Base-by-base conservation (phyloP, 2,888 invertebrate genomes). In the Tenthredo livida region DNA sequence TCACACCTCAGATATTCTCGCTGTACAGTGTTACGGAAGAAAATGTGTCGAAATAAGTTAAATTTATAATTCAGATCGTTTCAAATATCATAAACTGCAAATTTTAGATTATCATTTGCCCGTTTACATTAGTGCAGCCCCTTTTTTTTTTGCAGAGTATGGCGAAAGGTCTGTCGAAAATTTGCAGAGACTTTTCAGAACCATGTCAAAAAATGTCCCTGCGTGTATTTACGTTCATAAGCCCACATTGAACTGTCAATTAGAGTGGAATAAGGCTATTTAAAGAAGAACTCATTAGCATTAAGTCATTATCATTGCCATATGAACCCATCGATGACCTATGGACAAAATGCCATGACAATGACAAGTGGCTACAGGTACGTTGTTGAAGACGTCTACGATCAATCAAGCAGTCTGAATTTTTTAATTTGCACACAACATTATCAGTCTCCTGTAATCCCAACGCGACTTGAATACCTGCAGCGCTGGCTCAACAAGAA, bases 401-500 rank as follows among this genome's bases (percentile, higher is more conserved):
- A 54, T 54, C 17, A n/a, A 54, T 54, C 54, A 29, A 65, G 21
- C 5, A 0, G 6, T 37, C 37, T 37, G 37, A 29, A 70, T n/a
- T 70, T 70, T 37, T 17, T 33, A 37, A 70, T 70, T 37, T 15
- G 15, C 33, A 17, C 15, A n/a, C 10, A 47, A 25, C 33, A n/a
- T 9, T 17, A 47, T 5, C 15, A 25, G 29, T 77, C 29, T 77
- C 50, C n/a, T 25, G n/a, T 54, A 9, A 25, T 29, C 12, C 6
- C 17, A 12, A 21, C 10, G 33, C 25, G 33, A 54, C 0, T 77
- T 15, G 50, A 33, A 77, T 17, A 54, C 29, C 25, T n/a, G 21
- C n/a, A 54, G 50, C 29, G 17, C 54, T 47, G 15, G 47, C 77
- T 77, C 1, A 47, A 77, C 73, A 73, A 73, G 29, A 77, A n/a